Evolutionary conservation across 2,797 vertebrate genomes (phyloP), one percentile per base, ranked within the genome.

Genomic region (Harpagifer antarcticus): DNA sequence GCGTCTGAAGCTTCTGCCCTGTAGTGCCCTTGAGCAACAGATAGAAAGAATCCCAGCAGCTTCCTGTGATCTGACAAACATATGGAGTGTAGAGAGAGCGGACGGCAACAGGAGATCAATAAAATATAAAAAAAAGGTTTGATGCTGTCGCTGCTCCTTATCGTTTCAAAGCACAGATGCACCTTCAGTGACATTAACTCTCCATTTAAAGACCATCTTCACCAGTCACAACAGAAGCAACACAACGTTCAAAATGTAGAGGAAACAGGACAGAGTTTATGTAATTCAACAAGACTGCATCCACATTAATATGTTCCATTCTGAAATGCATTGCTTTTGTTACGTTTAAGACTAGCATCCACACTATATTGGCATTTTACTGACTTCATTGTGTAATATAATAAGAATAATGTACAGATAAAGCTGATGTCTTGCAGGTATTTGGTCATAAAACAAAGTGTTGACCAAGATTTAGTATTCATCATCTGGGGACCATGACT

Each of bases 1-100:
- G 33, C 11, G 69, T 86, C 84, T 80, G 73, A 63, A 81, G 74
- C 83, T 67, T 82, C 70, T 81, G 71, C 56, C 58, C 74, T 59
- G 74, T 60, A 45, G 72, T 78, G 69, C 70, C 69, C 44, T 76
- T 61, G 20, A 78, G 74, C 40, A 76, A 67, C 33, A 50, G 44
- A 60, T 16, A 19, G 20, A 57, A 44, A 42, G 14, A 45, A 14
- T 72, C 50, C 43, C n/a, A 8, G 68, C 43, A 16, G 17, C 52
- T 80, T 61, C 57, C 42, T 54, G 52, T 31, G 68, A 69, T 67
- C 49, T 19, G n/a, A 53, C 67, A 42, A 62, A 50, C 3, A 65
- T 48, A 49, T 44, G 27, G 50, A 57, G 42, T 45, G 1, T 15
- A 37, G 56, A 66, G 56, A 66, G 23, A 49, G 54, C n/a, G 50